Base-by-base conservation (phyloP, 2,113 vertebrate genomes). In the Actinemys pallida region DNA sequence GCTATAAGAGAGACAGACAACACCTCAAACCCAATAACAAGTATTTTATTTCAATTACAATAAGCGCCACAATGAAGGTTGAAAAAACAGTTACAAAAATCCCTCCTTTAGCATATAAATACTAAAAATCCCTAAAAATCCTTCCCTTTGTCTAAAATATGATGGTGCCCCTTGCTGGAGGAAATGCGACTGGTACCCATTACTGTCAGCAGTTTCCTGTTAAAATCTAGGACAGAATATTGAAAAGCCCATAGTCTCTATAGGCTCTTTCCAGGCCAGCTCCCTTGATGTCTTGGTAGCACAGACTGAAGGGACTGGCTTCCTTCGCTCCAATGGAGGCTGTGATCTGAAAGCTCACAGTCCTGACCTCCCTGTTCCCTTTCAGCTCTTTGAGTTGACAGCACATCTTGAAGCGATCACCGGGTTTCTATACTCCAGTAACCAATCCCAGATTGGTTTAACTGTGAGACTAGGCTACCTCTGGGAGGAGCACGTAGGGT, bases 21-120 rank as follows among this genome's bases (percentile, higher is more conserved):
- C 27, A 49, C 81, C 95, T 81, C 49, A 90, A 59, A 54, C 22
- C 39, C 62, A 92, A 92, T 95, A 96, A 97, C 93, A 97, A 98
- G 97, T 92, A 96, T 96, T 98, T 98, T 97, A 98, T 98, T 98
- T 96, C 94, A 91, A 69, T 98, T 96, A 97, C 35, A 8, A 94
- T 59, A 96, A 96, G 96, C 90, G 94, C 94, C 98, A 94, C 1
- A 0, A 65, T 8, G 0, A 8, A 95, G 81, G 90, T 82, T 98
- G 97, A 97, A 93, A 93, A 97, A 97, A 89, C 94, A 97, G 95
- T 96, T 98, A 94, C 81, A 97, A 97, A 97, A 95, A 96, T 80
- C 95, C 89, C 86, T 89, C 91, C 94, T 93, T 95, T 95, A 85
- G 92, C 85, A 87, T 94, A 96, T 95, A 95, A 90, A 97, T 94